phyloP scores from a whole-genome alignment of 2,113 vertebrate genomes.

The Phalacrocorax carbo region DNA sequence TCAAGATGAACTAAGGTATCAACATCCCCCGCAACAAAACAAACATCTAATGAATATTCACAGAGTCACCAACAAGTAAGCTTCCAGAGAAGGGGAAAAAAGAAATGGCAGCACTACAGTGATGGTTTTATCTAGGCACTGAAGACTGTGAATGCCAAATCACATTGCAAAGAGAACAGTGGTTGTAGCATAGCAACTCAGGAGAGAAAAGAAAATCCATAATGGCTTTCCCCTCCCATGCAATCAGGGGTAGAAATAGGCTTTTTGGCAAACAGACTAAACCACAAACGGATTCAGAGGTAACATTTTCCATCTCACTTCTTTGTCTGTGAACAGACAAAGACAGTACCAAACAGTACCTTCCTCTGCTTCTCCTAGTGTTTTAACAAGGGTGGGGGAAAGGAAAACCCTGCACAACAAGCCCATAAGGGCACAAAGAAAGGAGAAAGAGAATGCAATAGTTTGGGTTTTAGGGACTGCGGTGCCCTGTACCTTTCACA shows the following conservation, averaged over 20 bases:
- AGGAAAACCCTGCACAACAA: not conserved
- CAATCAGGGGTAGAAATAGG: not conserved
- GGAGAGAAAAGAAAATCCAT: constrained; percentile 39
- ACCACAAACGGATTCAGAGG: not conserved
- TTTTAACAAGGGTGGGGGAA: not conserved
- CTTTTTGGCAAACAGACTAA: not conserved
- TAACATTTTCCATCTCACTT: constrained; percentile 20
- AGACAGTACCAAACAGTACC: too few relatives aligned
- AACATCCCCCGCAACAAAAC: constrained; percentile 33
- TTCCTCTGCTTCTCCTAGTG: not conserved
- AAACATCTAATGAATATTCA: constrained; percentile 19
- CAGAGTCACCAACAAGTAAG: not conserved
- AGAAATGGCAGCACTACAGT: not conserved
- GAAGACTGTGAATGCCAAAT: not conserved
- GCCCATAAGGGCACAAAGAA: not conserved
- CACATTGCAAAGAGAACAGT: not conserved
- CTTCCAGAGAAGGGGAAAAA: not conserved
- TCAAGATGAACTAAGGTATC: constrained; percentile 50
- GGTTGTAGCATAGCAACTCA: constrained; percentile 21
- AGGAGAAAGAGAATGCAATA: not conserved
- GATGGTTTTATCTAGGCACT: not conserved
- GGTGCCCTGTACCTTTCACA: not conserved
- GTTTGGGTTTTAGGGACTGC: not conserved
- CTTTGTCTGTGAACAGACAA: not conserved
- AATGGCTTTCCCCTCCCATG: constrained; percentile 25